Evolutionary conservation across 2,113 vertebrate genomes (phyloP), one percentile per base, ranked within the genome.

Genomic region (Carollia perspicillata): DNA sequence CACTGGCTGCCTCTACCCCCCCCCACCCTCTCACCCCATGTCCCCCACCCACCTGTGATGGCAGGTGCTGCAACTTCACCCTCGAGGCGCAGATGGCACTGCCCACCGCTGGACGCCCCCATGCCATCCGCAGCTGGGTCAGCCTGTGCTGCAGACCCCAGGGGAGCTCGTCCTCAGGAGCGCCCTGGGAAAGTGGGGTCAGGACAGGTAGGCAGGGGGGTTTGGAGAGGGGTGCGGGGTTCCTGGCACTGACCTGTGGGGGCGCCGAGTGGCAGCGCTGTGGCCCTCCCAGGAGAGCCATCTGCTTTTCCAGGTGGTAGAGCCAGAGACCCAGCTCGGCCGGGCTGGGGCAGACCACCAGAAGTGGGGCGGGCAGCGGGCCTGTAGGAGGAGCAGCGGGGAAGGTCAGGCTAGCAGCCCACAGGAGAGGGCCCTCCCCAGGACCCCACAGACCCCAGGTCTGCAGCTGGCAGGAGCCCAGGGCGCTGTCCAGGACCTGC

Each of bases 11-110:
- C 30, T 5, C 2, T 3, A 0, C 37, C 5, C 17, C 30, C 65
- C 22, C 2, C 4, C 13, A 3, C 11, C 58, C 44, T 17, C 74
- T 33, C 42, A 1, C 66, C 33, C 11, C 16, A 14, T 1, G 40
- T 30, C 12, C 63, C 22, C 20, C 26, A 89, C 96, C 68, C 97
- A 99, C 99, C 99, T 99, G 99, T 88, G 99, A 99, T 3, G 99
- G 99, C 92, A 99, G 98, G 92, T 99, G 99, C 97, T 99, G 99
- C 30, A 99, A 98, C 90, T 98, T 98, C 84, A 99, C 99, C 98
- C 99, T 99, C 0, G 99, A 99, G 74, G 99, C 98, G 0, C 99
- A 99, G 89, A 98, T 96, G 97, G 99, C 99, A 2, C 98, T 85
- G 0, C 99, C 99, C 71, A 99, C 97, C 26, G 98, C 99, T 83